phyloP scores from a whole-genome alignment of 2,888 invertebrate species.

The Leptinotarsa rubiginosa region DNA sequence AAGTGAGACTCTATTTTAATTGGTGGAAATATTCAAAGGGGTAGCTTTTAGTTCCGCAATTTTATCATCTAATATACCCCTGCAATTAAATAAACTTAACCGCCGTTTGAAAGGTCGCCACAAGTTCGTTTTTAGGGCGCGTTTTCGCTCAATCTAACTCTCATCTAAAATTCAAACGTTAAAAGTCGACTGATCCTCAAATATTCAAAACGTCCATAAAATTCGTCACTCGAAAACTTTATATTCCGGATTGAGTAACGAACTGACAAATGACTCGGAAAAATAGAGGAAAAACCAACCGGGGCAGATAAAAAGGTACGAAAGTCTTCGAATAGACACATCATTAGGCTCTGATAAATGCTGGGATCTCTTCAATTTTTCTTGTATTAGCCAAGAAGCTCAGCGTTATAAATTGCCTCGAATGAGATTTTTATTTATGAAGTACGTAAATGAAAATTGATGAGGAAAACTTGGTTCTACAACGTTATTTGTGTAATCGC shows the following conservation, averaged over 20 bases:
- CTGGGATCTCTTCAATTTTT: slow-evolving; percentile 22
- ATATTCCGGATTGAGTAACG: slow-evolving; percentile 11
- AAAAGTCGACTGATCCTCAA: background rate
- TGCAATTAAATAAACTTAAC: background rate
- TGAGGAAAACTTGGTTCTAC: slow-evolving; percentile 13
- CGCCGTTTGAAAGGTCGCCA: background rate
- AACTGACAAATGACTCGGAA: slow-evolving; percentile 25
- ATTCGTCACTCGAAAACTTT: slow-evolving; percentile 7
- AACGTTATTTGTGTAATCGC: slow-evolving; percentile 10
- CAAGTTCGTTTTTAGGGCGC: background rate
- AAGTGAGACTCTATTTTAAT: no score
- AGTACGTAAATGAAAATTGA: slow-evolving; percentile 19
- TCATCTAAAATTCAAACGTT: background rate
- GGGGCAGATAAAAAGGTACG: slow-evolving; percentile 19
- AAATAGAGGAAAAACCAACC: slow-evolving; percentile 19
- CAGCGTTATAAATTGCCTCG: slow-evolving; percentile 21
- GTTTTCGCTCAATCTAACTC: background rate
- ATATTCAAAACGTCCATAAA: slow-evolving; percentile 9
- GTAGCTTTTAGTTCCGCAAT: no score
- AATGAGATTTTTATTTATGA: slow-evolving; percentile 21
- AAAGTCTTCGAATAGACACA: slow-evolving; percentile 19
- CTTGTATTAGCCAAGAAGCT: slow-evolving; percentile 26
- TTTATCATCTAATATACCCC: no score
- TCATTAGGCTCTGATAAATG: slow-evolving; percentile 28
- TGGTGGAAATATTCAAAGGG: no score